Evolutionary conservation across 30 jellyfish, hydroid and myxozoan genomes (phyloP), one percentile per base, ranked within the genome.

Genomic region (Aurelia sp.): DNA sequence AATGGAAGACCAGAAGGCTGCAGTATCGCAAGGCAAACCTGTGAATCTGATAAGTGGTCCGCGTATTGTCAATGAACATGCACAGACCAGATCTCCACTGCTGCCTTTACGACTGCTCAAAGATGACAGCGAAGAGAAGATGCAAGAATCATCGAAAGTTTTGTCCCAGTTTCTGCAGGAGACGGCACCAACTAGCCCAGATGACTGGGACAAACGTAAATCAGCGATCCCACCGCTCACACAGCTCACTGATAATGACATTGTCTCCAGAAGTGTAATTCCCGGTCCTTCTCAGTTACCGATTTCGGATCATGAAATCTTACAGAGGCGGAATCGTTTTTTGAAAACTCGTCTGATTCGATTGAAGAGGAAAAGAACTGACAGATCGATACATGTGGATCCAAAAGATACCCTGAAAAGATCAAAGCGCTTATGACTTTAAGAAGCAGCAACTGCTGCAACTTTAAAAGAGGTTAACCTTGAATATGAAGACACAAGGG

Each of bases 121-220:
- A 11, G 61, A 67, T 6, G 78, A 78, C 10, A 16, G 33, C 27
- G 72, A 38, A 13, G 90, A 63, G 41, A 63, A 47, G 69, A 83
- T 64, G 20, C 41, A 33, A 52, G 91, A 78, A 38, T 76, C 96
- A 30, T 88, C 89, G 2, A 78, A 57, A 58, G 70, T 74, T 17
- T 63, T 78, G 44, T 51, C 89, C 0, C 72, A 88, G 20, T 70
- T 78, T n/a, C 72, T 88, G 31, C 33, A 74, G 27, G 96, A 78
- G 47, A 70, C 81, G 21, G 83, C 96, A 19, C 67, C 68, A 21
- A 21, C 21, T 13, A 62, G 22, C 9, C 52, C 88, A 40, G 82
- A 8, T 15, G 87, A 67, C 11, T 90, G 97, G 97, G 97, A 81
- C 41, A 74, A 82, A 59, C 85, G 94, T 1, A 82, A 90, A 19